Evolutionary conservation across 1,140 invertebrate species (phyloP).

Genomic region (Drosophila grimshawi): DNA sequence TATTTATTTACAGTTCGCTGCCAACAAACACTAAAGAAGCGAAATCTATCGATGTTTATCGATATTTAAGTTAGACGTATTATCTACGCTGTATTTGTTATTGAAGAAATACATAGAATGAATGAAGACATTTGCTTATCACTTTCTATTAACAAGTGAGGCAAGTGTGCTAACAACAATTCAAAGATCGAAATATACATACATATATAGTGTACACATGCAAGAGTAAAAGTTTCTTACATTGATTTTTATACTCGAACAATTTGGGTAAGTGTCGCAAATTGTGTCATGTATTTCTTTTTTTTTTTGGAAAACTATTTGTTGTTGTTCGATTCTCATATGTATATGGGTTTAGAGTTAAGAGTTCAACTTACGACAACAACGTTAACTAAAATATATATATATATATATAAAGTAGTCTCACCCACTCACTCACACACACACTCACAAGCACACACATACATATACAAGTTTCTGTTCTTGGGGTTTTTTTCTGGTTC

Average conservation of each 20-base stretch:
- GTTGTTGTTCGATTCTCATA: conserved; percentile 45
- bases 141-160: conserved; percentile 50
- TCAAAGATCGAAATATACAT: conserved; percentile 27
- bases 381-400: conserved; percentile 36
- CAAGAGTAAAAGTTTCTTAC: conserved; percentile 5
- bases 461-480: conserved; percentile 18
- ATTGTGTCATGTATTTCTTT: background rate
- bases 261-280: conserved; percentile 18
- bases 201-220: conserved; percentile 2
- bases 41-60: conserved; percentile 37
- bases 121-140: conserved; percentile 30
- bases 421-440: conserved; percentile 7
- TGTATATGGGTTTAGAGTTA: conserved; percentile 27
- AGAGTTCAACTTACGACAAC: conserved; percentile 40
- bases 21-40: conserved; percentile 52
- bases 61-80: conserved; percentile 20
- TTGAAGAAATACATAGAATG: conserved; percentile 29
- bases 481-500: conserved; percentile 2
- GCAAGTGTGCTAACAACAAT: conserved; percentile 51
- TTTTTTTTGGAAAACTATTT: conserved; percentile 37
- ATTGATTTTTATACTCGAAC: conserved; percentile 23
- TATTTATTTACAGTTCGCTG: conserved; percentile 60
- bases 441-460: conserved; percentile 4
- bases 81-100: conserved; percentile 17
- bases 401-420: background rate